Evolutionary conservation across 2,113 vertebrate genomes (phyloP), one percentile per base, ranked within the genome.

Genomic region (Aplodontia rufa): DNA sequence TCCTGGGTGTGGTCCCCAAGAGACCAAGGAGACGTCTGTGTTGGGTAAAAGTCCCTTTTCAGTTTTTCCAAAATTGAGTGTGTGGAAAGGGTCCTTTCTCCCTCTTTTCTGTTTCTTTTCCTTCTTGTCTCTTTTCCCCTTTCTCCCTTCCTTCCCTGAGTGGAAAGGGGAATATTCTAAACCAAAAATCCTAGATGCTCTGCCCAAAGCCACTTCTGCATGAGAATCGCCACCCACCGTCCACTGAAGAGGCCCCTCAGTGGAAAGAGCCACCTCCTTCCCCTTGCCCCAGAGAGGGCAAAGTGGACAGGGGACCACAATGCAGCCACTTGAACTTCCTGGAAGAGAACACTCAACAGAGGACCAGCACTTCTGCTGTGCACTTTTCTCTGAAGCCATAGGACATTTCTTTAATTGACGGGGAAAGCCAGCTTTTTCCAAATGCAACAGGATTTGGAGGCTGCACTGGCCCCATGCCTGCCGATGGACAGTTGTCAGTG

Each of bases 351-450:
- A 0, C 64, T 64, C 35, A n/a, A n/a, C 14, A 2, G 55, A 30
- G n/a, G 68, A 40, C 66, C 42, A 10, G 30, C 83, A 37, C 97
- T 91, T 94, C 97, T 97, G 5, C 98, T 92, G 78, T 85, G 97
- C 94, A 88, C 98, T 98, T 97, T 97, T 98, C 96, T 97, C 97
- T 97, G 97, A 98, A 98, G 98, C 98, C 98, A 97, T 98, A 98
- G 93, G 97, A 98, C 93, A 89, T 98, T 79, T 97, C 97, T 98
- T 98, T 98, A 95, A 95, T 95, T 78, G 87, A 71, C 19, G 72
- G 95, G 93, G 95, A 68, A 88, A 1, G n/a, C n/a, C n/a, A n/a
- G n/a, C n/a, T n/a, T n/a, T n/a, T n/a, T n/a, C n/a, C n/a, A n/a
- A n/a, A n/a, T n/a, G n/a, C n/a, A n/a, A n/a, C n/a, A n/a, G n/a